Evolutionary conservation across 1,140 invertebrate genomes (phyloP).

Genomic region (Coenobita brevimanus): DNA sequence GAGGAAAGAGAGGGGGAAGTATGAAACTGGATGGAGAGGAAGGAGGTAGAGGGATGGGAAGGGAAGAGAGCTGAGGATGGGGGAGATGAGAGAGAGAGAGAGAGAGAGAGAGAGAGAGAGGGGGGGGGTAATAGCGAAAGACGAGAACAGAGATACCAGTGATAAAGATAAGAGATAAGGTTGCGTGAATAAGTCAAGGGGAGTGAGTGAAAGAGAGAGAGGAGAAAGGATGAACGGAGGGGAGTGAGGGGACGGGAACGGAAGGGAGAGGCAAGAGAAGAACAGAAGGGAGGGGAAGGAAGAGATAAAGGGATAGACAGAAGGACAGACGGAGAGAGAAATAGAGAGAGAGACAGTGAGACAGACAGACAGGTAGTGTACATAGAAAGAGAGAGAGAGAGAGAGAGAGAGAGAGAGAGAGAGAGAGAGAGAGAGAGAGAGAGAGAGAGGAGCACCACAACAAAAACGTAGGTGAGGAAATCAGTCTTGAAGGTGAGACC

Average conservation of each 20-base stretch:
- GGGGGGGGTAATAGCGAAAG: too few species aligned
- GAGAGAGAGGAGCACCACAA: slow-evolving; percentile 1
- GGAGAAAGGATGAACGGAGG: too few species aligned
- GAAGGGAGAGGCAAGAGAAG: not conserved
- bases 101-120: too few species aligned
- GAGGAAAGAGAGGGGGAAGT: too few species aligned
- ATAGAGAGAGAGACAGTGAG: not conserved
- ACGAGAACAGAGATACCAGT: too few species aligned
- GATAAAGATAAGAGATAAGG: too few species aligned
- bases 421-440: not conserved
- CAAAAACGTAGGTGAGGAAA: not conserved
- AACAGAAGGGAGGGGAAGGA: not conserved
- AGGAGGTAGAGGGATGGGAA: too few species aligned
- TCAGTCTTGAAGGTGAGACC: not conserved
- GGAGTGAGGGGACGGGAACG: not conserved
- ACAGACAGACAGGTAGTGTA: not conserved
- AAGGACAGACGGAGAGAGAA: not conserved
- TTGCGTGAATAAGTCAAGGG: too few species aligned
- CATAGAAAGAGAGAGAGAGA: not conserved
- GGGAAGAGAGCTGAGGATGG: too few species aligned
- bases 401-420: too few species aligned
- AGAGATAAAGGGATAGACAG: not conserved
- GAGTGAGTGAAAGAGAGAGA: not conserved
- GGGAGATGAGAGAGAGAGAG: too few species aligned
- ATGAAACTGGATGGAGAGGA: too few species aligned